These are phyloP conservation scores for Colostygia pectinataria DNA, from an alignment of 2,888 invertebrate genomes.

Conservation along the genomic window DNA sequence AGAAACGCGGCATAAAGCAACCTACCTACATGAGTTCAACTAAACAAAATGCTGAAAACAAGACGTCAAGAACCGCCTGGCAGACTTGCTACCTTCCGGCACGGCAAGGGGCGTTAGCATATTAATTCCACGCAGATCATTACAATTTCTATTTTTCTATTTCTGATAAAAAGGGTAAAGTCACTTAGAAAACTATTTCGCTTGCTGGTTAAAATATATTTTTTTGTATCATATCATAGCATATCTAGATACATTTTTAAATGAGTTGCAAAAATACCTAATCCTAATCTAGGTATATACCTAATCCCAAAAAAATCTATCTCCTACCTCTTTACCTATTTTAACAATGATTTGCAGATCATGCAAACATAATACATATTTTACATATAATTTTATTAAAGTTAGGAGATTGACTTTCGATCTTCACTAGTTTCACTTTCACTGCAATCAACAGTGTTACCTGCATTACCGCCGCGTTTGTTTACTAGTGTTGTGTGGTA, in stretches of 20 bases:
- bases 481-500: not conserved
- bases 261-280: too few species aligned
- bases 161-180: not conserved
- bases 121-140: conserved; percentile 37
- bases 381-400: too few species aligned
- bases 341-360: too few species aligned
- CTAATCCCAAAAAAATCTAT: too few species aligned
- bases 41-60: not conserved
- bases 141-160: conserved; percentile 1
- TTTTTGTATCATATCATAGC: too few species aligned
- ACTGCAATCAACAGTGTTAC: not conserved
- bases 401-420: conserved; percentile 1
- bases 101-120: conserved; percentile 28
- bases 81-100: conserved; percentile 19
- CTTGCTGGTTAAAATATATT: too few species aligned
- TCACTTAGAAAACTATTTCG: too few species aligned
- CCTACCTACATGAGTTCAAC: not conserved
- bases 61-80: not conserved
- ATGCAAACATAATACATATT: too few species aligned
- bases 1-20: too few species aligned
- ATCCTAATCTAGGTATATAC: too few species aligned
- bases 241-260: too few species aligned
- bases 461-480: conserved; percentile 14
- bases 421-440: not conserved
- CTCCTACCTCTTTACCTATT: too few species aligned